phyloP scores from a whole-genome alignment of 1,140 invertebrate species.

The Drosophila mauritiana region DNA sequence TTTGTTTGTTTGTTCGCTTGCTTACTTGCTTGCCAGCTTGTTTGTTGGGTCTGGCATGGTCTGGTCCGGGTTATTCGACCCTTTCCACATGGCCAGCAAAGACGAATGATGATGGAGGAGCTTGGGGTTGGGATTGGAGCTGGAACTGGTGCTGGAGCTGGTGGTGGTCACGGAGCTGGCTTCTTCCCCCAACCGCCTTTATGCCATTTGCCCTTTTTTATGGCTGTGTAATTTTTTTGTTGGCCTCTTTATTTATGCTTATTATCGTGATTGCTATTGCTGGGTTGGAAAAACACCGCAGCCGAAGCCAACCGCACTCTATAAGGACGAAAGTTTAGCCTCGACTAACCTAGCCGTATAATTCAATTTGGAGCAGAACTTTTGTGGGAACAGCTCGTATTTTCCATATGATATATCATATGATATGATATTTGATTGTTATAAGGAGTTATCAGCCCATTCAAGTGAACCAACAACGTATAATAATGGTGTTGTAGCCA shows the following conservation, averaged over 20 bases:
- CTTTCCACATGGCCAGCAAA: slow-evolving; percentile 16
- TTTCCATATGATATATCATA: too few relatives aligned
- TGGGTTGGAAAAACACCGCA: slow-evolving; percentile 11
- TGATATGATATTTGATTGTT: background rate
- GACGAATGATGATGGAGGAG: slow-evolving; percentile 34
- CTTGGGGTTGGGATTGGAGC: background rate
- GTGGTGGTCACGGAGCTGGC: too few relatives aligned
- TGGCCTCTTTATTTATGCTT: slow-evolving; percentile 79
- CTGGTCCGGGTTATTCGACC: slow-evolving; percentile 2
- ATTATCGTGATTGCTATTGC: slow-evolving; percentile 76
- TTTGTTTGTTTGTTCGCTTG: slow-evolving; percentile 8
- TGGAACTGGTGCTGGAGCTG: too few relatives aligned
- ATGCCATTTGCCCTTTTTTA: slow-evolving; percentile 73
- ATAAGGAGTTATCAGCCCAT: background rate
- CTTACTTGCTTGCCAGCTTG: background rate
- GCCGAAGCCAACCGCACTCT: slow-evolving; percentile 6
- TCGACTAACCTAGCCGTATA: background rate
- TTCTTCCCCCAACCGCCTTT: background rate
- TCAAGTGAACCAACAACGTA: too few relatives aligned
- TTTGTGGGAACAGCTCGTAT: background rate
- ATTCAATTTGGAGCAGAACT: background rate
- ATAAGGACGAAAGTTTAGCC: slow-evolving; percentile 1
- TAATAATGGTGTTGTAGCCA: background rate
- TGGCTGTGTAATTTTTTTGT: slow-evolving; percentile 78
- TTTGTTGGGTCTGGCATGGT: background rate